Base-by-base conservation (phyloP, 2,888 invertebrate genomes). In the Nomada hirtipes region DNA sequence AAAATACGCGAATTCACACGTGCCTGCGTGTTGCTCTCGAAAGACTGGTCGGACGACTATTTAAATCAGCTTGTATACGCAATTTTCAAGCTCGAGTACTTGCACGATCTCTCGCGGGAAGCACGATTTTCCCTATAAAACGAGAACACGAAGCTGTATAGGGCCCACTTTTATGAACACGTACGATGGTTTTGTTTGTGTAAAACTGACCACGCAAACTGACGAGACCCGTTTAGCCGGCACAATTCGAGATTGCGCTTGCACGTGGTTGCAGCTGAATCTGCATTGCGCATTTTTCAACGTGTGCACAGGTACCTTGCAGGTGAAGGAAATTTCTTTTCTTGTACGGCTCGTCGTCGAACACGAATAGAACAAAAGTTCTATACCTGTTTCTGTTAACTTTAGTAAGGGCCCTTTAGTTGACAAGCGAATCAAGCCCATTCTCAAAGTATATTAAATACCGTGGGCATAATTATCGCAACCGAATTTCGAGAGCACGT, bases 1-100 rank as follows among this genome's bases (percentile, higher is more conserved):
- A 63, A 80, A 59, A 59, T 69, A 11, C 29, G 59, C n/a, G 60
- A 73, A 69, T 76, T 76, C 44, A 57, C 64, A 53, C 44, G 29
- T 69, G 60, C 20, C 55, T 44, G 11, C 29, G 50, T 52, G n/a
- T 29, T 70, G 69, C 1, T 81, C 69, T 29, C 65, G 71, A 65
- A 69, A 64, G 59, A 82, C 81, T 76, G 81, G 73, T 82, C 36
- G 0, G 60, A 73, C 79, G 10, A 11, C 75, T 80, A 82, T 82
- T 82, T 64, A 76, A 73, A 80, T 76, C 23, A 69, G 50, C 9
- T 73, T 9, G 15, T 69, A 69, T 57, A 47, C 61, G 60, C 59
- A 15, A 63, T 74, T 74, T 79, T 67, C 61, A 20, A 47, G 13
- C 4, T 23, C 23, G 50, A 50, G 26, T 44, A 50, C 52, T 29